A percentile compares a stretch with the other conserved stretches of the same genome.
phyloP scores from a whole-genome alignment of 2,113 vertebrate species.

The Strix aluco region DNA sequence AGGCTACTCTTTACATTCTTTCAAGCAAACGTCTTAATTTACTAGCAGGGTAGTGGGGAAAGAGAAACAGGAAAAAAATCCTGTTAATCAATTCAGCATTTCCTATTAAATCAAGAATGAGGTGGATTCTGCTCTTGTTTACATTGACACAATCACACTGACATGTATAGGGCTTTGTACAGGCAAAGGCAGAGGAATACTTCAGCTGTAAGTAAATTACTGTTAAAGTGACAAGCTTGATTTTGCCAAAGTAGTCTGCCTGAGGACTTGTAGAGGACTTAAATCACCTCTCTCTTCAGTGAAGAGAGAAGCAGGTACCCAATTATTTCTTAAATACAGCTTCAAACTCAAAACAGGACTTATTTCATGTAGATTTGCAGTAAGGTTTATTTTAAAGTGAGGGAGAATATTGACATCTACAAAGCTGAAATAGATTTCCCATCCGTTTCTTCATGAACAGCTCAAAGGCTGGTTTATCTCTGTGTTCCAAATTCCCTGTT shows the following conservation, averaged over 20 bases:
- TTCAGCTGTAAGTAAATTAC: not conserved
- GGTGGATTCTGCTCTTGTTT: not conserved
- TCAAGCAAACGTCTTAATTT: not conserved
- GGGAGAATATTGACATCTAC: not conserved
- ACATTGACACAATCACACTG: not conserved
- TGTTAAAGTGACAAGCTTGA: not conserved
- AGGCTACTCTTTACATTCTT: not conserved
- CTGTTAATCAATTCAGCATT: not conserved
- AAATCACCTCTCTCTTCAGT: not conserved
- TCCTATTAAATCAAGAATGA: not conserved
- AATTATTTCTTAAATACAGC: not conserved
- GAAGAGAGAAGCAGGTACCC: not conserved
- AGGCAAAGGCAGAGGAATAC: not conserved
- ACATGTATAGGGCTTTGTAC: not conserved
- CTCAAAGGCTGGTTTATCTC: not conserved
- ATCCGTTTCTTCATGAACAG: not conserved
- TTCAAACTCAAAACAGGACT: not conserved
- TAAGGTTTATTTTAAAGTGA: not conserved
- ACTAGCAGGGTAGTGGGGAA: not conserved
- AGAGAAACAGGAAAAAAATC: not conserved
- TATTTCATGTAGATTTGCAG: not conserved
- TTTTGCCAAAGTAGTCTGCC: not conserved
- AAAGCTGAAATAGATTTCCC: not conserved
- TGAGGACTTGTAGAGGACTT: not conserved
- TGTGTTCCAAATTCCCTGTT: not conserved